A percentile compares a stretch with the other conserved stretches of the same genome.
These are phyloP conservation scores for Sciurus niger DNA, from an alignment of 2,113 vertebrate genomes.

Conservation along the genomic window DNA sequence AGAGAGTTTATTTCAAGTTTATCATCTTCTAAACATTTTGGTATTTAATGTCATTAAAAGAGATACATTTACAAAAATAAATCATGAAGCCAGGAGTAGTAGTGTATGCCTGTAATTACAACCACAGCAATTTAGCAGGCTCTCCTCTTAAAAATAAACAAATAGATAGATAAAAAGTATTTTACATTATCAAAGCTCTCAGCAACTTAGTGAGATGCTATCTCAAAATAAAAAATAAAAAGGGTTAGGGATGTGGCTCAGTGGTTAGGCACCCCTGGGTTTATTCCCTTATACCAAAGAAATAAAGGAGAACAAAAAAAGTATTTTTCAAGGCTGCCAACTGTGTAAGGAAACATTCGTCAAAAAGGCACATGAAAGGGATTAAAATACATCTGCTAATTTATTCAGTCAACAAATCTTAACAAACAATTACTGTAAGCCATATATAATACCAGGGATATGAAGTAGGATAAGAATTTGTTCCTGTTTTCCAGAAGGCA, in stretches of 20 bases:
- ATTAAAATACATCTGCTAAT: constrained; percentile 27
- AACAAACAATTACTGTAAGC: constrained; percentile 23
- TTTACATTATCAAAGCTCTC: no score
- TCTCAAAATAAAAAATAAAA: background rate
- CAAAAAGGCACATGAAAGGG: background rate
- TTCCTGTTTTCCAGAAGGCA: constrained; percentile 24
- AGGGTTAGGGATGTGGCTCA: no score
- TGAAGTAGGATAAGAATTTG: constrained; percentile 7
- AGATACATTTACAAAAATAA: constrained; percentile 55
- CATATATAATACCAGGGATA: background rate
- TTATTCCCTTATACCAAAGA: no score
- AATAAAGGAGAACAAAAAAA: background rate
- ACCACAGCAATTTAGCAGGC: background rate
- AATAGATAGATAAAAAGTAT: background rate
- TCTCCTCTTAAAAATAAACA: background rate
- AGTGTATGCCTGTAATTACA: background rate
- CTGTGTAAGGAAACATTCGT: constrained; percentile 22
- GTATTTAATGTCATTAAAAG: constrained; percentile 56
- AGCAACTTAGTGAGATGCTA: background rate
- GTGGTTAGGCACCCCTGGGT: no score
- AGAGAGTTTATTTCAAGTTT: constrained; percentile 66
- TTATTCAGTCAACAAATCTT: constrained; percentile 41
- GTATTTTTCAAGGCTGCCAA: background rate
- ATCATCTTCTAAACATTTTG: constrained; percentile 14
- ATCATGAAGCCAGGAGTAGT: background rate